These are phyloP conservation scores for Manis crassicaudata DNA, from an alignment of 2,797 vertebrate species.

Conservation along the genomic window DNA sequence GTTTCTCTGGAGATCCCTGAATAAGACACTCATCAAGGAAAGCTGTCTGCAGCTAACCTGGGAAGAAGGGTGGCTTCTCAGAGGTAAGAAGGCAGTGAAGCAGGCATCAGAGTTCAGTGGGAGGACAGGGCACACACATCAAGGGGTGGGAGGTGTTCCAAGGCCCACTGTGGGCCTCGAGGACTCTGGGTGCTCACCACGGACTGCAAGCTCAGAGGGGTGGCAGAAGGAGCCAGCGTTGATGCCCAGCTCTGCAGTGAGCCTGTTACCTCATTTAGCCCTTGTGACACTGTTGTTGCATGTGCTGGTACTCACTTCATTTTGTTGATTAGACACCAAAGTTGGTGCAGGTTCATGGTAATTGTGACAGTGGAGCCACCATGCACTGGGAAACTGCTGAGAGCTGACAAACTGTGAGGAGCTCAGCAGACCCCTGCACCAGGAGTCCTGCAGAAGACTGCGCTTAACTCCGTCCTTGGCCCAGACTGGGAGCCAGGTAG, in stretches of 20 bases:
- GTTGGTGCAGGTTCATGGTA: background rate
- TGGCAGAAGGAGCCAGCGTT: background rate
- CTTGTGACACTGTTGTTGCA: background rate
- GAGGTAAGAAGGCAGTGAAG: background rate
- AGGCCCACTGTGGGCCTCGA: background rate
- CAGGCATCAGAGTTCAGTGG: background rate
- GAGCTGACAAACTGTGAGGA: background rate
- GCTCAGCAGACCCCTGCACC: background rate
- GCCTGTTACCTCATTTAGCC: background rate
- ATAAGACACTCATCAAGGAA: background rate
- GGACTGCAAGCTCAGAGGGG: background rate
- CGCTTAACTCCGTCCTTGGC: background rate
- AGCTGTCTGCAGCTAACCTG: background rate
- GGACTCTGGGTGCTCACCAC: background rate
- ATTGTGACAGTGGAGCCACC: background rate
- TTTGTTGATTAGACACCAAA: background rate
- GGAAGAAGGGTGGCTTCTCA: background rate
- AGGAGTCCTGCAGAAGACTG: background rate
- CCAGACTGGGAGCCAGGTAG: background rate
- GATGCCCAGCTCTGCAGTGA: accelerated
- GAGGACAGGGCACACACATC: background rate
- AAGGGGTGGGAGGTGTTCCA: background rate
- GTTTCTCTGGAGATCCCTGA: background rate
- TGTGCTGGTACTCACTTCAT: background rate
- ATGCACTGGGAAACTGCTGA: background rate